Evolutionary conservation across 2,888 invertebrate species (phyloP).

Genomic region (Drosophila limbata): DNA sequence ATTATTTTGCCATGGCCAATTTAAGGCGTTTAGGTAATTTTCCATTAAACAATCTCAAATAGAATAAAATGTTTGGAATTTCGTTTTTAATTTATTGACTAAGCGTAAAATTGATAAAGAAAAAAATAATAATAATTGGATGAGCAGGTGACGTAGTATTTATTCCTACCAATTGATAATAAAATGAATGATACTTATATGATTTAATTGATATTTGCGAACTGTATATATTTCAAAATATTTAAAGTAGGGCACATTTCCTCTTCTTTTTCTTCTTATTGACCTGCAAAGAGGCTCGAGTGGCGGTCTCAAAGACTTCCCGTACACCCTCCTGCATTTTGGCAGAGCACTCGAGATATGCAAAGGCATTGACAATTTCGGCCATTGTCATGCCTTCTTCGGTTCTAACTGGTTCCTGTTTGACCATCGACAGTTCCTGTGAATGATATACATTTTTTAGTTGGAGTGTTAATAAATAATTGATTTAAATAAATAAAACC

Average conservation of each 20-base stretch:
- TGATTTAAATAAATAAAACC: not conserved
- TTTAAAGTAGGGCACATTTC: constrained; percentile 7
- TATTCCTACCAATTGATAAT: not conserved
- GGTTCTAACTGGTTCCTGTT: constrained; percentile 98
- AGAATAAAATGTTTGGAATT: constrained; percentile 14
- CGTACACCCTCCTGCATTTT: constrained; percentile 99
- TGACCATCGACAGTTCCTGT: constrained; percentile 96
- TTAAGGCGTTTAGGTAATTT: constrained; percentile 20
- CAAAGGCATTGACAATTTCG: constrained; percentile 98
- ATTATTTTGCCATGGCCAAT: constrained; percentile 4
- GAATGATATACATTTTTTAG: not conserved
- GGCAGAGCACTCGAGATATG: constrained; percentile 99
- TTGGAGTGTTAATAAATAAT: too few species aligned
- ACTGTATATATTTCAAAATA: not conserved
- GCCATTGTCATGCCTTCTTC: constrained; percentile 99
- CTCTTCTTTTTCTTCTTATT: constrained; percentile 94
- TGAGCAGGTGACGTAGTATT: constrained; percentile 7
- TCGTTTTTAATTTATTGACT: constrained; percentile 9
- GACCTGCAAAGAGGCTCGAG: constrained; percentile 93
- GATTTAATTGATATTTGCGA: not conserved
- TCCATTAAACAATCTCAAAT: constrained; percentile 29
- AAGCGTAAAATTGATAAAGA: constrained; percentile 17
- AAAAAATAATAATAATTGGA: constrained; percentile 1
- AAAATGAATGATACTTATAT: not conserved
- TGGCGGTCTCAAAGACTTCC: constrained; percentile 99